phyloP scores from a whole-genome alignment of 2,888 invertebrate genomes.

The Megastigmus dorsalis region DNA sequence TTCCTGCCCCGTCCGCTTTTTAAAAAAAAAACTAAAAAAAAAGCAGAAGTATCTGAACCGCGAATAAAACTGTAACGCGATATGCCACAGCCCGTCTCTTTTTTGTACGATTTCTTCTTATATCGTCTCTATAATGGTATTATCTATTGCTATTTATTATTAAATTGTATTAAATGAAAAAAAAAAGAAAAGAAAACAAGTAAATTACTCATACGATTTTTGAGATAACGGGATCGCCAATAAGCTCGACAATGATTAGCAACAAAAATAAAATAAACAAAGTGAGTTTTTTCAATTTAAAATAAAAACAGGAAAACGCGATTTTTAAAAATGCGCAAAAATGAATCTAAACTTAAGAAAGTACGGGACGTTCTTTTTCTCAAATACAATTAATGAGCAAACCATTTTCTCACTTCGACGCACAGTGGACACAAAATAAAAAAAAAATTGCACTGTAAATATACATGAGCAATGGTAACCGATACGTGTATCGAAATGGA shows the following conservation, averaged over 20 bases:
- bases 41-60: neutral
- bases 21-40: neutral
- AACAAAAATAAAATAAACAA: neutral
- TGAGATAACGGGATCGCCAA: constrained; percentile 36
- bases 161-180: constrained; percentile 13
- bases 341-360: constrained; percentile 7
- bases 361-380: constrained; percentile 8
- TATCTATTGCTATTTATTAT: constrained; percentile 24
- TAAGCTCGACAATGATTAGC: constrained; percentile 36
- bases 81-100: constrained; percentile 26
- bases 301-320: neutral
- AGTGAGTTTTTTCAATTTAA: neutral
- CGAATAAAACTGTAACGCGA: constrained; percentile 14
- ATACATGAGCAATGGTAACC: constrained; percentile 7
- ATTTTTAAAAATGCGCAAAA: no score
- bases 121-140: constrained; percentile 22
- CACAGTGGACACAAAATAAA: constrained; percentile 18
- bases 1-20: constrained; percentile 38
- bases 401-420: constrained; percentile 11
- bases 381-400: neutral
- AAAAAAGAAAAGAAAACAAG: no score
- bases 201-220: constrained; percentile 43
- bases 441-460: constrained; percentile 31
- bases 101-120: constrained; percentile 40
- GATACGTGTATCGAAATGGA: neutral